phyloP scores from a whole-genome alignment of 2,797 vertebrate genomes.

The Spatula clypeata region DNA sequence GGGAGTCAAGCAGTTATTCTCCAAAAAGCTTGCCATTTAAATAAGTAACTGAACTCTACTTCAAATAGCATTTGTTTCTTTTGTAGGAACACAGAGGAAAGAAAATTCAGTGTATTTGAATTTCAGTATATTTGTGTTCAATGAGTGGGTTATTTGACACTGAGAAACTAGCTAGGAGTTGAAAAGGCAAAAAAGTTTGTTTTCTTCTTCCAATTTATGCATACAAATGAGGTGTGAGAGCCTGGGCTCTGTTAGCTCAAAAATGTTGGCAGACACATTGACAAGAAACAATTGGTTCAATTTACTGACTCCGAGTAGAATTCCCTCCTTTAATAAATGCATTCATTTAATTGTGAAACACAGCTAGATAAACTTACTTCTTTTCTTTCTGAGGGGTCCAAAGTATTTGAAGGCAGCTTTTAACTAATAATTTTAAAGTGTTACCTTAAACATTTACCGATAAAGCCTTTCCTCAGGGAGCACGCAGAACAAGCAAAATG shows the following conservation, averaged over 20 bases:
- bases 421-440: background rate
- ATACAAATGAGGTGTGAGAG: background rate
- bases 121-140: background rate
- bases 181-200: background rate
- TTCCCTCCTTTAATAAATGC: background rate
- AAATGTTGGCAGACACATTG: background rate
- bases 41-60: background rate
- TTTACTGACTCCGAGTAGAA: background rate
- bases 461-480: background rate
- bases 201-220: background rate
- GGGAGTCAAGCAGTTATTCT: background rate
- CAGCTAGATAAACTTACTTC: background rate
- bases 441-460: background rate
- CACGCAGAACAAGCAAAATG: background rate
- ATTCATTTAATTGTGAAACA: background rate
- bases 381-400: background rate
- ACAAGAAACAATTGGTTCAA: background rate
- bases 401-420: background rate
- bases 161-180: background rate
- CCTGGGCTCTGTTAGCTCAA: background rate
- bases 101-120: background rate
- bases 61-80: background rate
- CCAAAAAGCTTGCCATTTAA: background rate
- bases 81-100: background rate
- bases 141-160: background rate